Evolutionary conservation across 2,888 invertebrate genomes (phyloP).

Genomic region (Oxyscelio sp.): DNA sequence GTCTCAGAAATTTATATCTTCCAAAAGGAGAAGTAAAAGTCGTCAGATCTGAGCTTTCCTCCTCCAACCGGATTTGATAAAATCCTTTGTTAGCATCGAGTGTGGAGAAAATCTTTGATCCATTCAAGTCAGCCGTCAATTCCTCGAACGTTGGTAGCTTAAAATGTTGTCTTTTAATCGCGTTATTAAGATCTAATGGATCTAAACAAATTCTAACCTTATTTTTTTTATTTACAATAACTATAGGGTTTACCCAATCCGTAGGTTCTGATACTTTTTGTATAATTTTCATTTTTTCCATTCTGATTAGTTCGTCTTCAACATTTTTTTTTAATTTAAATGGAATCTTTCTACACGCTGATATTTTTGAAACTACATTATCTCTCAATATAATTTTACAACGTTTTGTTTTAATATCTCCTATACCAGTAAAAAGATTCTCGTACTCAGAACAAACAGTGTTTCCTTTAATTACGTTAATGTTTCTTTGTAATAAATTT

Average conservation of each 20-base stretch:
- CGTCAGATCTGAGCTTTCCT: constrained; percentile 74
- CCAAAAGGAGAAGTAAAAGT: constrained; percentile 81
- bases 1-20: constrained; percentile 77
- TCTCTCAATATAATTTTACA: constrained; percentile 75
- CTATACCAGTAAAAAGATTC: constrained; percentile 54
- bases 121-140: constrained; percentile 58
- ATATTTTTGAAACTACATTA: constrained; percentile 45
- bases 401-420: constrained; percentile 59
- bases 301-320: constrained; percentile 53
- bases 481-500: constrained; percentile 20
- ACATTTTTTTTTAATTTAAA: constrained; percentile 67
- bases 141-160: constrained; percentile 73
- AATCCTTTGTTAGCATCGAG: constrained; percentile 78
- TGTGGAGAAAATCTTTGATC: constrained; percentile 36
- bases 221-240: constrained; percentile 44
- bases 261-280: constrained; percentile 71
- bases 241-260: constrained; percentile 77
- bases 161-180: constrained; percentile 76
- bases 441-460: not conserved
- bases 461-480: not conserved
- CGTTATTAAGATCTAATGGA: constrained; percentile 79
- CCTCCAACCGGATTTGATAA: too few relatives aligned
- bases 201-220: constrained; percentile 80
- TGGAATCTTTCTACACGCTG: constrained; percentile 60
- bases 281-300: constrained; percentile 29